phyloP scores from a whole-genome alignment of 2,888 invertebrate species.

The Baccha elongata region DNA sequence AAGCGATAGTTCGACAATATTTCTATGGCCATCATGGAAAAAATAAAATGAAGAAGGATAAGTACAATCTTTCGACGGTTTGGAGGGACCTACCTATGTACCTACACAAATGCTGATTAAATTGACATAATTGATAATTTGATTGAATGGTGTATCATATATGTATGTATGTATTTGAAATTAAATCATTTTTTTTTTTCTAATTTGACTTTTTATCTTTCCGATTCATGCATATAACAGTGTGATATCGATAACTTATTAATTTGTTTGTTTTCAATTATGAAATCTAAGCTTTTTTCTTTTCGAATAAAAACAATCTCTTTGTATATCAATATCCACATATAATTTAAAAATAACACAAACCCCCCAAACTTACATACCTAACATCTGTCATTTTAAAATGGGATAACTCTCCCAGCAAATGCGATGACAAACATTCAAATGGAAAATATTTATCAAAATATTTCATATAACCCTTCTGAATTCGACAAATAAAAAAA shows the following conservation, averaged over 20 bases:
- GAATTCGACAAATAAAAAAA: neutral
- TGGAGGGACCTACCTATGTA: too few species aligned
- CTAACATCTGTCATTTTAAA: constrained; percentile 4
- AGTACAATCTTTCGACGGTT: too few species aligned
- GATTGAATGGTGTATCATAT: too few species aligned
- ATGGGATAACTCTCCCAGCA: neutral
- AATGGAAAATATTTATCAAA: constrained; percentile 49
- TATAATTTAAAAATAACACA: constrained; percentile 15
- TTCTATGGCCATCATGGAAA: too few species aligned
- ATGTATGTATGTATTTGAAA: too few species aligned
- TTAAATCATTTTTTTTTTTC: too few species aligned
- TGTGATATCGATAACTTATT: neutral
- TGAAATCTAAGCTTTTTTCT: neutral
- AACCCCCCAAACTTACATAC: constrained; percentile 13
- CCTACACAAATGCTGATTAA: too few species aligned
- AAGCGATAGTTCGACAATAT: too few species aligned
- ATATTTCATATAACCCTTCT: constrained; percentile 47
- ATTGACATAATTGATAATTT: too few species aligned
- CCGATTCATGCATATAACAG: neutral
- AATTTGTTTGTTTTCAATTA: neutral
- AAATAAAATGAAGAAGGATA: too few species aligned
- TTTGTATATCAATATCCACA: neutral
- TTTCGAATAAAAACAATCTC: neutral
- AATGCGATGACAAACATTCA: constrained; percentile 26
- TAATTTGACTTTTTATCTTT: neutral